Percentiles rank a stretch among this genome's conserved stretches.
Conservation (phyloP, 2,888 invertebrate genomes). For the Troides aeacus region DNA sequence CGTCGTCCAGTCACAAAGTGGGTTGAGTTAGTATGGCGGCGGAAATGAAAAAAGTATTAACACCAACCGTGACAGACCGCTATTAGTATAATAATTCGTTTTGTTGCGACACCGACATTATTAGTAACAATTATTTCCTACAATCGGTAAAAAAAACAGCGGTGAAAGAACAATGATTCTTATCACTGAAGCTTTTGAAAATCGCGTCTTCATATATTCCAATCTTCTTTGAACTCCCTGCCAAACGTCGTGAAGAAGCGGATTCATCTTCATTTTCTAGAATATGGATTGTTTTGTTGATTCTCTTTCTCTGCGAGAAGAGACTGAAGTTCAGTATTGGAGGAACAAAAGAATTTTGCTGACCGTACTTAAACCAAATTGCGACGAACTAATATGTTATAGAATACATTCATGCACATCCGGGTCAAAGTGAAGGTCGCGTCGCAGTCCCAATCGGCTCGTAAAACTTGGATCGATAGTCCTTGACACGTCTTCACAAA, state of each 20-base stretch:
- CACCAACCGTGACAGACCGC: background rate
- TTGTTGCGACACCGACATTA: background rate
- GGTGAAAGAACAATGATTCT: too few relatives aligned
- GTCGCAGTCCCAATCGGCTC: conserved; percentile 23
- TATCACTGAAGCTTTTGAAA: too few relatives aligned
- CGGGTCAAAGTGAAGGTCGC: conserved; percentile 12
- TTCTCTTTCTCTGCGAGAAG: too few relatives aligned
- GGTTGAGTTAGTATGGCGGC: background rate
- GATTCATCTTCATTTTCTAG: too few relatives aligned
- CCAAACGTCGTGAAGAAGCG: too few relatives aligned
- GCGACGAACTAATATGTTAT: background rate
- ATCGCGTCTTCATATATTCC: too few relatives aligned
- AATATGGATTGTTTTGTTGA: too few relatives aligned
- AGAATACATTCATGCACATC: conserved; percentile 11
- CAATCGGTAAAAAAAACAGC: background rate
- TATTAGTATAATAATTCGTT: background rate
- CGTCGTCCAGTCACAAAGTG: background rate
- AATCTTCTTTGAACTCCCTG: too few relatives aligned
- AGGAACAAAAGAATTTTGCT: too few relatives aligned
- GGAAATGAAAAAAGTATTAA: conserved; percentile 5
- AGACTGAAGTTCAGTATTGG: too few relatives aligned
- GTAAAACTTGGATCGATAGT: conserved; percentile 19
- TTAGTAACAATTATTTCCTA: background rate
- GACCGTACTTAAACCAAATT: background rate
- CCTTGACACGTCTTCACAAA: conserved; percentile 26